These are phyloP conservation scores for Anguilla pacifica DNA, from an alignment of 2,797 vertebrate genomes.

Conservation along the genomic window DNA sequence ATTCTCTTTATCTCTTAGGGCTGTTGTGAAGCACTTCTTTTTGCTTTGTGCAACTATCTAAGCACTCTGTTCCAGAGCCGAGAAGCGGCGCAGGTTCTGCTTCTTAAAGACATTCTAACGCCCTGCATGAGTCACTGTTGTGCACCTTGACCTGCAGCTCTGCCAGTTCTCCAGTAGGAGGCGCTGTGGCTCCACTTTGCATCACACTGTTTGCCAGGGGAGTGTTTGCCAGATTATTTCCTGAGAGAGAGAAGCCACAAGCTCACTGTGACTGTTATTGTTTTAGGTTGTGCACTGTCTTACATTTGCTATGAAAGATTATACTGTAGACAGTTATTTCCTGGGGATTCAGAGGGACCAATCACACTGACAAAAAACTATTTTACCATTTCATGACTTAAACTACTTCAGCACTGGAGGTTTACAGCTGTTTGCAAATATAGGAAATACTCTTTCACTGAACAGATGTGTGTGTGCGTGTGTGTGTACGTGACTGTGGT, in stretches of 20 bases:
- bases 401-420: background rate
- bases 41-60: background rate
- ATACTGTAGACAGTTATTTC: background rate
- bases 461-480: too few species aligned
- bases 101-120: background rate
- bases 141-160: background rate
- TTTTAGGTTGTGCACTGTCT: background rate
- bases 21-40: background rate
- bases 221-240: background rate
- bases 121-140: background rate
- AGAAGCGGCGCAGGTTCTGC: background rate
- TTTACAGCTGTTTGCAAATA: too few species aligned
- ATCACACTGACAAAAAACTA: background rate
- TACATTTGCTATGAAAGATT: background rate
- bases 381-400: background rate
- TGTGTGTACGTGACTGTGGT: too few species aligned
- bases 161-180: background rate
- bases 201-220: background rate
- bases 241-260: background rate
- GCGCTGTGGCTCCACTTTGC: background rate
- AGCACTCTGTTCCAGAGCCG: background rate
- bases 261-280: background rate
- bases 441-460: too few species aligned
- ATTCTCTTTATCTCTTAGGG: background rate
- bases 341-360: background rate